Evolutionary conservation across 2,888 invertebrate genomes (phyloP).

Genomic region (Tricholauxania praeusta): DNA sequence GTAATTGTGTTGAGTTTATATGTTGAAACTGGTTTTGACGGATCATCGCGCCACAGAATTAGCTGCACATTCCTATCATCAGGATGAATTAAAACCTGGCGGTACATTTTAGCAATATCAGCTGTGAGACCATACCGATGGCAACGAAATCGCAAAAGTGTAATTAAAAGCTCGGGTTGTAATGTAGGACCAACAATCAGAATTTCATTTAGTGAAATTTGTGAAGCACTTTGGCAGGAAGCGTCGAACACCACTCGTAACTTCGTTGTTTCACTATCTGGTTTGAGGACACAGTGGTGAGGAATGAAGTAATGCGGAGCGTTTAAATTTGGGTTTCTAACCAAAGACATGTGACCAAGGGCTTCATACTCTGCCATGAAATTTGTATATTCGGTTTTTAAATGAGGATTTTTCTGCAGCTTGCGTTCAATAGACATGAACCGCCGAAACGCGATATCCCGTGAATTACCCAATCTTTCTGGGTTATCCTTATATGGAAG

Average conservation of each 20-base stretch:
- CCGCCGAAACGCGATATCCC: constrained; percentile 36
- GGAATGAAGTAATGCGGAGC: constrained; percentile 36
- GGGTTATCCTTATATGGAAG: constrained; percentile 36
- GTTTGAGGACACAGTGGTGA: constrained; percentile 37
- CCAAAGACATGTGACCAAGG: constrained; percentile 29
- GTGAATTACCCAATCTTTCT: no score
- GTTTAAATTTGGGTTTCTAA: not conserved
- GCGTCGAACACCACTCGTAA: constrained; percentile 42
- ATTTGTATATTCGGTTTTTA: constrained; percentile 33
- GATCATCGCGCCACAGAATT: constrained; percentile 9
- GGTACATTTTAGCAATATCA: constrained; percentile 25
- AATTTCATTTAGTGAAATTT: constrained; percentile 34
- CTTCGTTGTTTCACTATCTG: constrained; percentile 34
- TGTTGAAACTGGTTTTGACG: not conserved
- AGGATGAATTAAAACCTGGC: constrained; percentile 19
- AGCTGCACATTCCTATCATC: not conserved
- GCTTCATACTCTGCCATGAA: constrained; percentile 33
- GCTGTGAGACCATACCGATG: no score
- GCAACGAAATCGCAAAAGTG: constrained; percentile 23
- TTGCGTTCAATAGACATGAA: constrained; percentile 40
- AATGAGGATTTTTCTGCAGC: constrained; percentile 29
- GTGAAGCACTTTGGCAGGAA: constrained; percentile 19
- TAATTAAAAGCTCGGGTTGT: constrained; percentile 18
- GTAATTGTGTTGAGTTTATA: constrained; percentile 25
- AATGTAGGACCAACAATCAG: constrained; percentile 14